Evolutionary conservation across 1,140 invertebrate genomes (phyloP).

Genomic region (Nomia melanderi): DNA sequence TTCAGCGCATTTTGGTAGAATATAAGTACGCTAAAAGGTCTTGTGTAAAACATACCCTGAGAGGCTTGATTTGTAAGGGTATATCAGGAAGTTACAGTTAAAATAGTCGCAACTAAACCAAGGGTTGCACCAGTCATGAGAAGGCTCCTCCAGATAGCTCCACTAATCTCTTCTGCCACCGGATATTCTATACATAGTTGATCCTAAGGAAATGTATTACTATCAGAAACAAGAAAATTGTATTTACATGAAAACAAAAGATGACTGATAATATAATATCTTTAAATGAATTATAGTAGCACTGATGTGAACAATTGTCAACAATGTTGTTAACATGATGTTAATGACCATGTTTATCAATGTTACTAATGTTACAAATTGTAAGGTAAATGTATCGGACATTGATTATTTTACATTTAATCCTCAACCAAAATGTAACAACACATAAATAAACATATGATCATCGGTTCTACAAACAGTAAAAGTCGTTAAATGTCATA

Average conservation of each 20-base stretch:
- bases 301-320: too few species aligned
- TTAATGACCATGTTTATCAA: too few species aligned
- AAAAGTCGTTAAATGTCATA: not conserved
- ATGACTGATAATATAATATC: not conserved
- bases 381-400: not conserved
- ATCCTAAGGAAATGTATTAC: conserved; percentile 75
- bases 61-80: conserved; percentile 35
- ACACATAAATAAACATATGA: not conserved
- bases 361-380: not conserved
- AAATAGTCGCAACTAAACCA: conserved; percentile 81
- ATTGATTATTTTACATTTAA: not conserved
- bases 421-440: not conserved
- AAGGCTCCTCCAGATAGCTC: conserved; percentile 82
- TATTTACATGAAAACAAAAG: not conserved
- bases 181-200: conserved; percentile 83
- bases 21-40: conserved; percentile 74
- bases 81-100: conserved; percentile 78
- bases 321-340: too few species aligned
- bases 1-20: conserved; percentile 69
- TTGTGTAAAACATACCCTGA: conserved; percentile 39
- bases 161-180: conserved; percentile 82
- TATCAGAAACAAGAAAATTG: conserved; percentile 15
- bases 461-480: not conserved
- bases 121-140: conserved; percentile 83
- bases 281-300: not conserved